Evolutionary conservation across 1,140 invertebrate genomes (phyloP), one percentile per base, ranked within the genome.

Genomic region (Harlomillsia oculata): DNA sequence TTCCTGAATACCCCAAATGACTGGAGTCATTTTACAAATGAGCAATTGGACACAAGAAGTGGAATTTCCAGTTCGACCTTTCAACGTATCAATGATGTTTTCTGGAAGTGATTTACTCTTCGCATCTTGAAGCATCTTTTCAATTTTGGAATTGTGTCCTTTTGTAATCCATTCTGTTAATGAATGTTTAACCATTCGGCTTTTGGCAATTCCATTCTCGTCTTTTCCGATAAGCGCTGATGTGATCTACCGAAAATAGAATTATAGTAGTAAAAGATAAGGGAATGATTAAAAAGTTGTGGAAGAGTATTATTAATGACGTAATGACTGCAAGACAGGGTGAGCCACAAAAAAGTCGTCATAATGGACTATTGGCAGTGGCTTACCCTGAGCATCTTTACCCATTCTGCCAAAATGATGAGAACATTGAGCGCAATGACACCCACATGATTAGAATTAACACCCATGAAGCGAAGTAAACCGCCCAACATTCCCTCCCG

Each of bases 401-500:
- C 85, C 79, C 87, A 76, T 74, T 89, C 84, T 2, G 85, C 84
- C n/a, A 89, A 73, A 69, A 87, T 86, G 52, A 89, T 80, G 5
- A 88, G 74, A 13, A 81, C 82, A 69, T 89, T 89, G 1, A 89
- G 72, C 1, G 84, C 83, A 39, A 89, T 80, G 0, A 85, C 84
- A 25, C 82, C 80, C 18, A 88, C 74, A 71, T 85, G 84, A 23
- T 76, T 78, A 0, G 80, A 75, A 67, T 88, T 82, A 39, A 89
- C 75, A 16, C 83, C 84, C 37, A 89, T 72, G 28, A 89, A 72
- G 26, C 79, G 75, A 41, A 89, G 76, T 66, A 89, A 77, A 82
- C 54, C 82, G 78, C 46, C 82, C 77, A 66, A 77, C 83, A 61
- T 83, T 8, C 68, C 67, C 21, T 62, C 53, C 20, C 62, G 36